phyloP scores from a whole-genome alignment of 1,140 invertebrate genomes.

The Bacillus rossius region DNA sequence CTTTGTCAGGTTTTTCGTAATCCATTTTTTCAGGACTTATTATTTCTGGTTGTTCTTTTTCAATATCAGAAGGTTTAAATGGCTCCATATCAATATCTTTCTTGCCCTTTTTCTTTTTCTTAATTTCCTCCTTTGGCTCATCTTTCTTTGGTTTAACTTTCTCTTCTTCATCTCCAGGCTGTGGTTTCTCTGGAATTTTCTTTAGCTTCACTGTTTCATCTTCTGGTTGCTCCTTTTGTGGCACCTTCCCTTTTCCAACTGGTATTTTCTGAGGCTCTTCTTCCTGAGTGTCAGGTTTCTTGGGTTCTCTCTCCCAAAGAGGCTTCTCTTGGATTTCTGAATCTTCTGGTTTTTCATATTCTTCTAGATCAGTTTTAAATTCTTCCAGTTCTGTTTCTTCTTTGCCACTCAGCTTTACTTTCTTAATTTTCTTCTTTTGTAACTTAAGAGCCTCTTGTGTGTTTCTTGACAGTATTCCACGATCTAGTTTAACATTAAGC shows the following conservation, averaged over 20 bases:
- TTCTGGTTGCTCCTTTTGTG: slow-evolving; percentile 42
- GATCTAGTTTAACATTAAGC: slow-evolving; percentile 45
- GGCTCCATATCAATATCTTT: slow-evolving; percentile 33
- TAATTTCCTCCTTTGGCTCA: slow-evolving; percentile 16
- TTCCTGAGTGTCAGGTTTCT: slow-evolving; percentile 22
- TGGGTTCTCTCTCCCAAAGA: slow-evolving; percentile 29
- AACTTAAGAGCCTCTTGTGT: slow-evolving; percentile 58
- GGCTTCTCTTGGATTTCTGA: slow-evolving; percentile 41
- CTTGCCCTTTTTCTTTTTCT: slow-evolving; percentile 28
- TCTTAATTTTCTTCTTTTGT: slow-evolving; percentile 50
- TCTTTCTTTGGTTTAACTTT: slow-evolving; percentile 32
- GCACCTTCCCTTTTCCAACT: slow-evolving; percentile 47
- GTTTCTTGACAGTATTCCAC: slow-evolving; percentile 62
- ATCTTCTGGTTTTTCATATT: slow-evolving; percentile 47
- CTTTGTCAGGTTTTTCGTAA: slow-evolving; percentile 37
- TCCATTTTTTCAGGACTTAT: slow-evolving; percentile 31
- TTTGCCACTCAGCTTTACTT: slow-evolving; percentile 42
- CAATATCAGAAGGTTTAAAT: slow-evolving; percentile 46
- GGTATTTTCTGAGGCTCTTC: slow-evolving; percentile 40
- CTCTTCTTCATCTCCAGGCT: slow-evolving; percentile 34
- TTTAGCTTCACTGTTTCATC: slow-evolving; percentile 47
- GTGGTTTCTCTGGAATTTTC: slow-evolving; percentile 43
- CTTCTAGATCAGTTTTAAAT: slow-evolving; percentile 23
- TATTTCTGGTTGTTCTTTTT: slow-evolving; percentile 36
- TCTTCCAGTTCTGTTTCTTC: slow-evolving; percentile 45